Evolutionary conservation across 92 coral and sea anemone genomes (phyloP).

Genomic region (Anthopleura xanthogrammica): DNA sequence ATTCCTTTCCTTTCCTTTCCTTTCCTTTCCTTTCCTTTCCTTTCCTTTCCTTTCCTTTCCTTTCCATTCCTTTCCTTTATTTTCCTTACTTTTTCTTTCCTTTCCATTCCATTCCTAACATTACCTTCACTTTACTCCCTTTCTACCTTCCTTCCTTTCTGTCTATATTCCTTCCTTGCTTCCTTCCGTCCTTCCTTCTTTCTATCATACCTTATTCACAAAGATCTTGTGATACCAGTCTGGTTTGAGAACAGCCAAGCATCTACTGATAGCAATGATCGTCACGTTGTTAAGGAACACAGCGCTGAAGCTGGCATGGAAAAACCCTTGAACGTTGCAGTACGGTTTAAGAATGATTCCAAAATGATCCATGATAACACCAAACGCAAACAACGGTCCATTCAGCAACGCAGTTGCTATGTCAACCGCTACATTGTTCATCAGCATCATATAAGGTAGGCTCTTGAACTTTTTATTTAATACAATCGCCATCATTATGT

Average conservation of each 20-base stretch:
- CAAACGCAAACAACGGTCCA: conserved; percentile 17
- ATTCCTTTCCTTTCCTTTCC: too few species aligned
- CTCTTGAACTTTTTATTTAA: conserved; percentile 20
- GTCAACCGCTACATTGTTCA: conserved; percentile 22
- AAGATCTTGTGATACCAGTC: conserved; percentile 27
- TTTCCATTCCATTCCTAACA: background rate
- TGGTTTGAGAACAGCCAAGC: conserved; percentile 19
- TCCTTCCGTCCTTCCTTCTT: background rate
- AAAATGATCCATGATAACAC: conserved; percentile 8
- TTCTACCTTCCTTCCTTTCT: background rate
- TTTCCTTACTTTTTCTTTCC: too few species aligned
- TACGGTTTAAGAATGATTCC: conserved; percentile 1
- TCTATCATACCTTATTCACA: conserved; percentile 20
- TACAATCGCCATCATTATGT: conserved; percentile 21
- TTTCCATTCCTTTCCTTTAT: too few species aligned
- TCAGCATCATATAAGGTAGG: conserved; percentile 26
- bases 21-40: too few species aligned
- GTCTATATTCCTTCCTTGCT: background rate
- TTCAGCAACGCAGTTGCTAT: conserved; percentile 5
- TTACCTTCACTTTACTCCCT: background rate
- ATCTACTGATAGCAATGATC: conserved; percentile 19
- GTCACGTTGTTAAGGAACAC: conserved; percentile 29
- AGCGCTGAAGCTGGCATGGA: conserved; percentile 18
- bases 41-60: too few species aligned
- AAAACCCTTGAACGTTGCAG: conserved; percentile 41